Evolutionary conservation across 2,113 vertebrate species (phyloP).

Genomic region (Microtus pennsylvanicus): DNA sequence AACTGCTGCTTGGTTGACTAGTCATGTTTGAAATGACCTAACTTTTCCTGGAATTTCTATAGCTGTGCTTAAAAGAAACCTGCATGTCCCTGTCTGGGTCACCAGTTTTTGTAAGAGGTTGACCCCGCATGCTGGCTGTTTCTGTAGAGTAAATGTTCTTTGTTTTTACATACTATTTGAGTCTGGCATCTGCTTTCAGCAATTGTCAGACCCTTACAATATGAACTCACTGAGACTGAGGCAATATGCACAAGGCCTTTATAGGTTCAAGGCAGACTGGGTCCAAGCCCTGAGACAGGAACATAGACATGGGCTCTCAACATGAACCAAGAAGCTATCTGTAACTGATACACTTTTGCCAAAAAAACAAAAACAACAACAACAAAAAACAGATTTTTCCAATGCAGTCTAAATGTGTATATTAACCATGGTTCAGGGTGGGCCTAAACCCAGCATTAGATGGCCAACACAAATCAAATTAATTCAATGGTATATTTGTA

Average conservation of each 20-base stretch:
- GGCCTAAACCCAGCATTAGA: not conserved
- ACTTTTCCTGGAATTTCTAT: too few relatives aligned
- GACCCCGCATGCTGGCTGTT: too few relatives aligned
- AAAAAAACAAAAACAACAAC: not conserved
- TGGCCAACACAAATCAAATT: not conserved
- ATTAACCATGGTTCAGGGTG: not conserved
- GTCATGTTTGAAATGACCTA: not conserved
- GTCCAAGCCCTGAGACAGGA: not conserved
- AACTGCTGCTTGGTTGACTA: not conserved
- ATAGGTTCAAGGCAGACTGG: not conserved
- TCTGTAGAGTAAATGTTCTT: too few relatives aligned
- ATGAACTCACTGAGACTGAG: not conserved
- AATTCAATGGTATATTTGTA: too few relatives aligned
- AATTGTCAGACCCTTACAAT: too few relatives aligned
- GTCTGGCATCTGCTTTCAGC: too few relatives aligned
- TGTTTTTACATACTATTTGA: too few relatives aligned
- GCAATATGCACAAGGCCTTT: not conserved
- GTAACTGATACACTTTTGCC: too few relatives aligned
- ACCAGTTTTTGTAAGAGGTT: too few relatives aligned
- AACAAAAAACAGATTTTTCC: not conserved
- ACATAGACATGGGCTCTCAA: not conserved
- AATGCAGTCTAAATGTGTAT: not conserved
- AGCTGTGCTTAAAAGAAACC: too few relatives aligned
- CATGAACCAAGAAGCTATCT: not conserved
- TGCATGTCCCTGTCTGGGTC: too few relatives aligned